phyloP scores from a whole-genome alignment of 2,113 vertebrate species.

The Pheucticus melanocephalus region DNA sequence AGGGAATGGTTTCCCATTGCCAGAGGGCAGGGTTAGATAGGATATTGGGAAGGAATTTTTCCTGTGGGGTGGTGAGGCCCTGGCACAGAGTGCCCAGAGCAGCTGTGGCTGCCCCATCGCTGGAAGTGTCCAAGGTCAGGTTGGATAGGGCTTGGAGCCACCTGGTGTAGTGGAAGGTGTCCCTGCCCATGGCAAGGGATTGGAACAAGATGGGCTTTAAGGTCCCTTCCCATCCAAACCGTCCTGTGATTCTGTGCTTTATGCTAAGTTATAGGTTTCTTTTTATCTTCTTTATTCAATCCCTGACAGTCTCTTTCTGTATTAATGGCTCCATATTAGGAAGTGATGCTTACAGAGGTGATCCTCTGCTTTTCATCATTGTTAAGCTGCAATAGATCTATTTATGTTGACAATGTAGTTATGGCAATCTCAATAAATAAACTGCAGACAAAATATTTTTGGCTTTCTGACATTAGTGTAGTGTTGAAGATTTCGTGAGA shows the following conservation, averaged over 20 bases:
- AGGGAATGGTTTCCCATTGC: background rate
- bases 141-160: accelerated
- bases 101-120: background rate
- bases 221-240: background rate
- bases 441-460: background rate
- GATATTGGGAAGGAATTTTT: background rate
- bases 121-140: background rate
- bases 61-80: accelerated
- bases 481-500: background rate
- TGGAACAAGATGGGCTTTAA: background rate
- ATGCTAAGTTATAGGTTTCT: background rate
- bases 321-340: background rate
- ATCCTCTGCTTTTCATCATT: background rate
- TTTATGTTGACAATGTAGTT: background rate
- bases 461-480: background rate
- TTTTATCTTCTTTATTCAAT: background rate
- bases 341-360: background rate
- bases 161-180: accelerated
- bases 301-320: background rate
- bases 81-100: accelerated
- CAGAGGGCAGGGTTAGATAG: background rate
- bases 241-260: background rate
- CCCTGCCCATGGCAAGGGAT: background rate
- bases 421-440: background rate
- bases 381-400: background rate